Conservation (phyloP, 92 coral and sea anemone species). For the Palythoa grandis region DNA sequence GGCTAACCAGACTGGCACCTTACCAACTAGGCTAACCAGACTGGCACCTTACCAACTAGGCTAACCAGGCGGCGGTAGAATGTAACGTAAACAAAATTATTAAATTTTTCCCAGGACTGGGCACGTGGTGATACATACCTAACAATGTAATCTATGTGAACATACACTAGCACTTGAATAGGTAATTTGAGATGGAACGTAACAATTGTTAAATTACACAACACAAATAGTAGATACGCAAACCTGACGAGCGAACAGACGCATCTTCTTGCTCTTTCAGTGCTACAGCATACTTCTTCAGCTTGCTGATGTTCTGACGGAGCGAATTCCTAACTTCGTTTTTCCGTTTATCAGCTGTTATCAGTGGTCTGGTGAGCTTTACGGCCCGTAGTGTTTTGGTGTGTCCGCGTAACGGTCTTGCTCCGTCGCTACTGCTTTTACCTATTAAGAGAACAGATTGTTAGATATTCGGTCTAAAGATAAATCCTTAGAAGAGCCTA, state of each 20-base stretch:
- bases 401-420: background rate
- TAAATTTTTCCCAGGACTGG: too few relatives aligned
- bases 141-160: too few relatives aligned
- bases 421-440: background rate
- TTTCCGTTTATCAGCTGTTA: too few relatives aligned
- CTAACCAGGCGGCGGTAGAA: too few relatives aligned
- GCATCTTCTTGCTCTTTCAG: slow-evolving; percentile 59
- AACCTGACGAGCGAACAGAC: slow-evolving; percentile 35
- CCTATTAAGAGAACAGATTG: background rate
- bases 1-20: too few relatives aligned
- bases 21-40: too few relatives aligned
- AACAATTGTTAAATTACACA: background rate
- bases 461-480: too few relatives aligned
- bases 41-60: too few relatives aligned
- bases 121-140: too few relatives aligned
- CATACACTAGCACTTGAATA: too few relatives aligned
- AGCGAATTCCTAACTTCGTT: background rate
- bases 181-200: background rate
- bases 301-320: background rate
- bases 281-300: slow-evolving; percentile 16
- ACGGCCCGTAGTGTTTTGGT: background rate
- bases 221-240: background rate
- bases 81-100: too few relatives aligned
- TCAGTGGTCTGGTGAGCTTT: background rate
- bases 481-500: too few relatives aligned